A percentile compares a stretch with the other conserved stretches of the same genome.
phyloP scores from a whole-genome alignment of 2,113 vertebrate genomes.

The Centropus unirufus region DNA sequence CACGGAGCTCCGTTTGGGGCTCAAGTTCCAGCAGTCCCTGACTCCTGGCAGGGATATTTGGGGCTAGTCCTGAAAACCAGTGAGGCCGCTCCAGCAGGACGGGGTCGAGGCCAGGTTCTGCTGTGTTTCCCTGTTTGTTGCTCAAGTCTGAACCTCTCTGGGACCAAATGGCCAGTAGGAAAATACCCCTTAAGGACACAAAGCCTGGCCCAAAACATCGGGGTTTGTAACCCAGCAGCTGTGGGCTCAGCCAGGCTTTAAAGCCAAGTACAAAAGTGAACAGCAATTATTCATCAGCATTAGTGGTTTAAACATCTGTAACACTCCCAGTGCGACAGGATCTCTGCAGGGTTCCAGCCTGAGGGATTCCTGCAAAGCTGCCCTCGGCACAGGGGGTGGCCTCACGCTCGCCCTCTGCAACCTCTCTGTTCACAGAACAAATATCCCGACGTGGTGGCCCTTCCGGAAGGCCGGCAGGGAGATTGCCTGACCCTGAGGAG shows the following conservation, averaged over 20 bases:
- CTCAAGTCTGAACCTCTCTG: not conserved
- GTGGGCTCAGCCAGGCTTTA: not conserved
- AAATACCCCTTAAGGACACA: not conserved
- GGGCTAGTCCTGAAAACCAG: not conserved
- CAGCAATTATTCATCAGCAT: not conserved
- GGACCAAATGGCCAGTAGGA: not conserved
- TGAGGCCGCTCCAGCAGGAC: not conserved
- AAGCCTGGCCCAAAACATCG: not conserved
- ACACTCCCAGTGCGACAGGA: not conserved
- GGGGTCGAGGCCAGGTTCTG: not conserved
- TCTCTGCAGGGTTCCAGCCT: not conserved
- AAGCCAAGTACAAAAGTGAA: not conserved
- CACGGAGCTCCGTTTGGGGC: not conserved
- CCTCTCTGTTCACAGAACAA: constrained; percentile 70
- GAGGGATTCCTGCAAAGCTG: too few relatives aligned
- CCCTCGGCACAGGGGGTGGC: too few relatives aligned
- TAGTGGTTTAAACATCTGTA: not conserved
- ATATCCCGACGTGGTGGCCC: constrained; percentile 75
- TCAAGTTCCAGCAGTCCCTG: not conserved
- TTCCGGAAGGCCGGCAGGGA: constrained; percentile 76
- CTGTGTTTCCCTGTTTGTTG: not conserved
- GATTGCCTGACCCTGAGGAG: constrained; percentile 71
- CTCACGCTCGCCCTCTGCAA: not conserved
- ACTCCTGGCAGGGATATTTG: not conserved
- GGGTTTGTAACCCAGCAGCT: not conserved